Evolutionary conservation across 2,113 vertebrate genomes (phyloP), one percentile per base, ranked within the genome.

Genomic region (Bolborhynchus lineola): DNA sequence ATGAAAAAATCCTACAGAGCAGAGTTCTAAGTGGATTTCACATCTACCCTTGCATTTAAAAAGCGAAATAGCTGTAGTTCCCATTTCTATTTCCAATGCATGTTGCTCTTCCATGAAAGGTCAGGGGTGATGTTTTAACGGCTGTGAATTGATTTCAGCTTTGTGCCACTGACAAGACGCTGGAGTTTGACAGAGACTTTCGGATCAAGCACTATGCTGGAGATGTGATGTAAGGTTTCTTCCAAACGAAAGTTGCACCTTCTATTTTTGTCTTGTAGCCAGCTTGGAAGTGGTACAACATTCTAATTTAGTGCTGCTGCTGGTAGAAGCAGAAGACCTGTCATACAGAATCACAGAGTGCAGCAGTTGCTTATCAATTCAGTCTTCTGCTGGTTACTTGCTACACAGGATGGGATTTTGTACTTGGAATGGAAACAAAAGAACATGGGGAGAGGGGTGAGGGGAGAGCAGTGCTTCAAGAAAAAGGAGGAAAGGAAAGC

Each of bases 141-240:
- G 13, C 1, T 82, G 52, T 94, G 71, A 17, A 50, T 92, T 92
- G 86, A 10, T 97, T 97, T 72, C 94, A 99, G 99, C 98, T 99
- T 72, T 99, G 98, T 57, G 98, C 99, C 1, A 98, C 98, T 1
- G 99, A 99, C 97, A 99, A 99, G 97, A 99, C 96, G 53, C 94
- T 99, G 97, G 99, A 99, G 96, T 99, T 99, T 50, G 99, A 99
- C 96, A 96, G 99, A 97, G 99, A 99, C 97, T 99, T 99, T 96
- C 98, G 99, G 21, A 98, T 99, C 95, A 98, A 98, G 37, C 99
- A 99, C 97, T 99, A 99, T 3, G 99, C 99, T 1, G 99, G 99
- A 28, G 98, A 99, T 11, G 99, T 99, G 59, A 97, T 98, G 99
- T 99, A 95, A 99, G 99, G 99, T 80, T 6, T n/a, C 52, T 62